A percentile compares a stretch with the other conserved stretches of the same genome.
These are phyloP conservation scores for Drosophila anceps DNA, from an alignment of 2,888 invertebrate genomes.

Conservation along the genomic window DNA sequence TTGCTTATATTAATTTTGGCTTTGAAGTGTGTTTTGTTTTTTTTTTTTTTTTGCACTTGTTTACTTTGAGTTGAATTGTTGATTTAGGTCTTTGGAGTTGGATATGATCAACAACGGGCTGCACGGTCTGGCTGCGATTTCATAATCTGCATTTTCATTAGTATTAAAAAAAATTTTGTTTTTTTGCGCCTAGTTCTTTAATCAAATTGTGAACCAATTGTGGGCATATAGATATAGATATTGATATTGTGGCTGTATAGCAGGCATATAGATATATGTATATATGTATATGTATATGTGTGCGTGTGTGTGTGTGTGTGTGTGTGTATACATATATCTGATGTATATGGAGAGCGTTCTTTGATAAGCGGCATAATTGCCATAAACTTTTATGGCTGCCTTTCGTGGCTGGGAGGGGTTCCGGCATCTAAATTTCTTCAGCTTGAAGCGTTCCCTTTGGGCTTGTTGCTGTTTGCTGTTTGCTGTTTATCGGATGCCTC, in stretches of 20 bases:
- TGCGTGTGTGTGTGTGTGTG: constrained; percentile 15
- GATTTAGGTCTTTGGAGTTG: background rate
- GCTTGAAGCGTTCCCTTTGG: constrained; percentile 3
- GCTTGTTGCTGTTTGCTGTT: too few relatives aligned
- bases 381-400: constrained; percentile 60
- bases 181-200: constrained; percentile 48
- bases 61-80: background rate
- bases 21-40: background rate
- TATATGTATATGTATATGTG: too few relatives aligned
- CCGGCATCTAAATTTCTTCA: constrained; percentile 9
- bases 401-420: background rate
- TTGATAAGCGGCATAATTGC: constrained; percentile 59
- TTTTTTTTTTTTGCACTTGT: background rate
- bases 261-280: too few relatives aligned
- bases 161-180: background rate
- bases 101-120: background rate
- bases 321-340: constrained; percentile 19
- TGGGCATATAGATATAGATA: constrained; percentile 27
- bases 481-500: constrained; percentile 42
- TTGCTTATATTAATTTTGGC: background rate
- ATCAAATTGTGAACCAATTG: constrained; percentile 45
- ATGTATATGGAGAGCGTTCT: constrained; percentile 14
- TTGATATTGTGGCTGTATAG: constrained; percentile 5
- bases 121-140: background rate
- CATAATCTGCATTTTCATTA: constrained; percentile 5